Evolutionary conservation across 2,113 vertebrate species (phyloP).

Genomic region (Casuarius casuarius): DNA sequence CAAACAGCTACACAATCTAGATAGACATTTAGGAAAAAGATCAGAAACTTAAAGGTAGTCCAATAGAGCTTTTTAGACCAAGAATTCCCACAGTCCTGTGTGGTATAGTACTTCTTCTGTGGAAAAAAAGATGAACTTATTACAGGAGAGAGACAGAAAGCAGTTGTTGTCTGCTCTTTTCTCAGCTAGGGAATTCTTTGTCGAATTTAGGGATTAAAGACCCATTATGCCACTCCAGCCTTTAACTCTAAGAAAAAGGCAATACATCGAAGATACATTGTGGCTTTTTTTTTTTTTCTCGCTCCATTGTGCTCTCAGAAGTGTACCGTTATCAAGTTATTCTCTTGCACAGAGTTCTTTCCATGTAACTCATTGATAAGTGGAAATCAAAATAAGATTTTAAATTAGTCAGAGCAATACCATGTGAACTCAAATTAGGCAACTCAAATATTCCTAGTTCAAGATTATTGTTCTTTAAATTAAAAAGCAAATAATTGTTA

Average conservation of each 20-base stretch:
- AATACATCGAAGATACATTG: not conserved
- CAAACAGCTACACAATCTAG: not conserved
- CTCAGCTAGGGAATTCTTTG: not conserved
- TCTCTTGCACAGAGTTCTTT: not conserved
- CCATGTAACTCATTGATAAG: not conserved
- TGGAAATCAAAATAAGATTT: not conserved
- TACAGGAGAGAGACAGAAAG: not conserved
- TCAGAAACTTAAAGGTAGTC: not conserved
- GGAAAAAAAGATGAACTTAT: not conserved
- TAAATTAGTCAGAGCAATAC: not conserved
- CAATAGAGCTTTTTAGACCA: not conserved
- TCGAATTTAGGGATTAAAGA: not conserved
- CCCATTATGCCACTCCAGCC: not conserved
- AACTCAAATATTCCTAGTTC: not conserved
- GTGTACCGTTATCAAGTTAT: not conserved
- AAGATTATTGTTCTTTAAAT: not conserved
- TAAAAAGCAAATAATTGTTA: not conserved
- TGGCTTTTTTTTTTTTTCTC: not conserved
- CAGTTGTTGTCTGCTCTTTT: not conserved
- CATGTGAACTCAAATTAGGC: not conserved
- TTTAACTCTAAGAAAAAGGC: not conserved
- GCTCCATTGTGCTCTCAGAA: not conserved
- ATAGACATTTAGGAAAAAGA: not conserved
- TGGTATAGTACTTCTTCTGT: rapidly evolving
- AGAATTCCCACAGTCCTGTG: not conserved